Percentiles rank a stretch among this genome's conserved stretches.
These are phyloP conservation scores for Alligator mississippiensis DNA, from an alignment of 2,113 vertebrate species.

Conservation along the genomic window DNA sequence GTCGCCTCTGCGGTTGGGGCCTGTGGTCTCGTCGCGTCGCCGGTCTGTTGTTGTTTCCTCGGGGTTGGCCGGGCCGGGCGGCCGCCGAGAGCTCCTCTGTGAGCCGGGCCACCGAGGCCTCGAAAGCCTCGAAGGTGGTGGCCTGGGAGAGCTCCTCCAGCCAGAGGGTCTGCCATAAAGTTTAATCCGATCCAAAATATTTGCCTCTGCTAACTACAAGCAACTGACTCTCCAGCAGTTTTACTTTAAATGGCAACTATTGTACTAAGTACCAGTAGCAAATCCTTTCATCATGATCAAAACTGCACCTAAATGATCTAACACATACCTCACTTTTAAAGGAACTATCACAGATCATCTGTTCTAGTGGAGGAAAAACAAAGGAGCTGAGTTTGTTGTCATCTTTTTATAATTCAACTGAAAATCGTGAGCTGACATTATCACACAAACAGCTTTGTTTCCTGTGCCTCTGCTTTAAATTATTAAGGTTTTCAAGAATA, in stretches of 20 bases:
- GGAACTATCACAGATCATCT: background rate
- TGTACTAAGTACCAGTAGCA: background rate
- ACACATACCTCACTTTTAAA: background rate
- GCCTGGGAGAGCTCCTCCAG: too few species aligned
- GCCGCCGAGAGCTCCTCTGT: too few species aligned
- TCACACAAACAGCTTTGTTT: background rate
- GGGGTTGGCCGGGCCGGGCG: too few species aligned
- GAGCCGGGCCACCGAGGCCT: too few species aligned
- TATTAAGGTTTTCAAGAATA: background rate
- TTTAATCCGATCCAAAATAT: background rate
- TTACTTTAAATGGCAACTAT: background rate
- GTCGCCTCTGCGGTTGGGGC: too few species aligned
- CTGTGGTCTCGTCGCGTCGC: too few species aligned
- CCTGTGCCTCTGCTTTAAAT: background rate
- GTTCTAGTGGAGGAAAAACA: background rate
- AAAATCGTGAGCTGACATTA: background rate
- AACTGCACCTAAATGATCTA: background rate
- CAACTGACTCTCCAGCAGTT: background rate
- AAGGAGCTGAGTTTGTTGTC: background rate
- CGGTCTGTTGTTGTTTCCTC: too few species aligned
- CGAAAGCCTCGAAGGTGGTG: too few species aligned
- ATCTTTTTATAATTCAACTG: background rate
- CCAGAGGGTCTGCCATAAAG: too few species aligned
- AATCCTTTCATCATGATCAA: rapidly evolving
- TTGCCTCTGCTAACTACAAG: slow-evolving; percentile 13